These are phyloP conservation scores for Anas platyrhynchos DNA, from an alignment of 2,113 vertebrate species.

Conservation along the genomic window DNA sequence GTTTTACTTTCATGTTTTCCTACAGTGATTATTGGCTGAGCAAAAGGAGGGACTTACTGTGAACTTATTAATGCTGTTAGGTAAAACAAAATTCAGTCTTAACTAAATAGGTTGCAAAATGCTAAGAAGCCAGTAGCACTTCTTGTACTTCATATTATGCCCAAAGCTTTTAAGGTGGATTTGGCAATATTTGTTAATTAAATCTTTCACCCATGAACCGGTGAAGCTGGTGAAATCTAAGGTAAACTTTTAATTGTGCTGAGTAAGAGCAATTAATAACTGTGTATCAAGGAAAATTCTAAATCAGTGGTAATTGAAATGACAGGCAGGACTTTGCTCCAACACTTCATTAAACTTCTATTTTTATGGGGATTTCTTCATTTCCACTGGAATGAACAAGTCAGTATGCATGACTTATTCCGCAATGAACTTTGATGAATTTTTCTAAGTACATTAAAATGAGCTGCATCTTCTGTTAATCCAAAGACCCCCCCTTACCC, in stretches of 20 bases:
- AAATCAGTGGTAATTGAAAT: conserved; percentile 77
- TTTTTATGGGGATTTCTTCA: conserved; percentile 84
- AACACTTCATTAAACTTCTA: conserved; percentile 84
- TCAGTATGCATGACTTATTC: conserved; percentile 81
- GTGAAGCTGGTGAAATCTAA: conserved; percentile 41
- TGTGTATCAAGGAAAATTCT: conserved; percentile 59
- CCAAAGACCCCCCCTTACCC: conserved; percentile 16
- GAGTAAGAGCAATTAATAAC: conserved; percentile 75
- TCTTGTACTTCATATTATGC: not conserved
- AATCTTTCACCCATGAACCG: conserved; percentile 6
- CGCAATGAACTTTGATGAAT: conserved; percentile 84
- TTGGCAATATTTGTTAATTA: conserved; percentile 15
- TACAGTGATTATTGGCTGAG: not conserved
- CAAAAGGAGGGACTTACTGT: not conserved
- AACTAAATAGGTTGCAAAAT: conserved; percentile 45
- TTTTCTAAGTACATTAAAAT: conserved; percentile 83
- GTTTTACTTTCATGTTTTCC: not conserved
- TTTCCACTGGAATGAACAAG: conserved; percentile 83
- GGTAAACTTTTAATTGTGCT: conserved; percentile 74
- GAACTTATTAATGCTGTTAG: not conserved
- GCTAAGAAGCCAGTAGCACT: not conserved
- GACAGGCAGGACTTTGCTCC: conserved; percentile 75
- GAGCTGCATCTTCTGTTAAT: conserved; percentile 79
- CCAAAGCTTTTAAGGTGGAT: conserved; percentile 28
- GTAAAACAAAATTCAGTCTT: conserved; percentile 42